These are phyloP conservation scores for Spinus pinus DNA, from an alignment of 2,797 vertebrate genomes.

Conservation along the genomic window DNA sequence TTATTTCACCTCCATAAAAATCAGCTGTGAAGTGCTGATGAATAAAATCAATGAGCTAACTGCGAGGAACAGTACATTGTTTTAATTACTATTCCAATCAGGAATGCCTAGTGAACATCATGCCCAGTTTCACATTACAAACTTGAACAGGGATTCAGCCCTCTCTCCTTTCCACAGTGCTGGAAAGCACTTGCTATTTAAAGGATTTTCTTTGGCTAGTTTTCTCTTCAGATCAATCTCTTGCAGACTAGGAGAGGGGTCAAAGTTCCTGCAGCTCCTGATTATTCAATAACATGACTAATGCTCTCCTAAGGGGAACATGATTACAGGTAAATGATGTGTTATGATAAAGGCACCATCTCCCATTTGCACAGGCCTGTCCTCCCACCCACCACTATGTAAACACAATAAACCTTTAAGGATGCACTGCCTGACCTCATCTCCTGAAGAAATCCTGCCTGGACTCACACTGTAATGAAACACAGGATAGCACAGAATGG, in stretches of 20 bases:
- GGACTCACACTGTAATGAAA: background rate
- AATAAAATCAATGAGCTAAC: background rate
- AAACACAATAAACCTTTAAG: background rate
- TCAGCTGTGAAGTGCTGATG: background rate
- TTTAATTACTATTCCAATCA: background rate
- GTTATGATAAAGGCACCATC: background rate
- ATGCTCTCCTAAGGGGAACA: background rate
- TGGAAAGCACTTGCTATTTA: background rate
- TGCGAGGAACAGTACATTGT: background rate
- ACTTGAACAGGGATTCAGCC: background rate
- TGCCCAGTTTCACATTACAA: background rate
- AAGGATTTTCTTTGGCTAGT: background rate
- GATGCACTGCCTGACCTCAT: background rate
- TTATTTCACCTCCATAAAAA: background rate
- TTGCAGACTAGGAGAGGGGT: background rate
- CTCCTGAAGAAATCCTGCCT: background rate
- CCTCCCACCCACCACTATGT: background rate
- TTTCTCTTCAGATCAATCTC: background rate
- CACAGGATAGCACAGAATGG: background rate
- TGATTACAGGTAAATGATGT: background rate
- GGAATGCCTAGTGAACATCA: background rate
- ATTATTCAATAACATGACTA: conserved; percentile 17
- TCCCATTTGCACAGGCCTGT: background rate
- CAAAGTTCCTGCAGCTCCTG: background rate
- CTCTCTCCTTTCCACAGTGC: background rate